phyloP scores from a whole-genome alignment of 2,888 invertebrate species.

The Drosophila picticornis region DNA sequence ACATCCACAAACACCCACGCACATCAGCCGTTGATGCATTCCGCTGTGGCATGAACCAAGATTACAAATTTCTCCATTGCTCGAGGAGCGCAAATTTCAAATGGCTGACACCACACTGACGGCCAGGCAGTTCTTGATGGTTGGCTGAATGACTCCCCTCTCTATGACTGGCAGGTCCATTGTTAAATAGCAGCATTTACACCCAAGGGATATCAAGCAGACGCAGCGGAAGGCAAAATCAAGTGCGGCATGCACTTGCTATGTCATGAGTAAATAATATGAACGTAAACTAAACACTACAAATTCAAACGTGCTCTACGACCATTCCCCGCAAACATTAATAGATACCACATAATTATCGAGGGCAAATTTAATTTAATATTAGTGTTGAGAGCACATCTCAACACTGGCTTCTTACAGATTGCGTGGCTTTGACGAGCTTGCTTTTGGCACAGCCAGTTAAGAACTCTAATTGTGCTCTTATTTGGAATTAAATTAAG shows the following conservation, averaged over 20 bases:
- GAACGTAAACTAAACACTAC: background rate
- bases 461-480: background rate
- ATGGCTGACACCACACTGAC: slow-evolving; percentile 41
- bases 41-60: slow-evolving; percentile 43
- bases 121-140: slow-evolving; percentile 12
- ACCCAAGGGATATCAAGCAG: slow-evolving; percentile 31
- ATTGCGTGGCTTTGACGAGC: background rate
- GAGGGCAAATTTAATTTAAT: background rate
- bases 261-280: slow-evolving; percentile 49
- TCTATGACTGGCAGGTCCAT: slow-evolving; percentile 29
- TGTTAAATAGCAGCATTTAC: slow-evolving; percentile 38
- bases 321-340: slow-evolving; percentile 8
- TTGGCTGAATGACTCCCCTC: slow-evolving; percentile 29
- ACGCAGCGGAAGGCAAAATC: slow-evolving; percentile 24
- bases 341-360: background rate
- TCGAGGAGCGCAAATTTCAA: slow-evolving; percentile 45
- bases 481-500: background rate
- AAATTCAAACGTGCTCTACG: slow-evolving; percentile 25
- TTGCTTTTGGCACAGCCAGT: background rate
- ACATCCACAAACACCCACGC: background rate
- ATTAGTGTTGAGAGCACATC: background rate
- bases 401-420: background rate
- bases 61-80: slow-evolving; percentile 47
- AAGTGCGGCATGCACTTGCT: slow-evolving; percentile 37
- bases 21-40: slow-evolving; percentile 21